Percentiles rank a stretch among this genome's conserved stretches.
phyloP scores from a whole-genome alignment of 2,888 invertebrate species.

The Periphyllus acericola region DNA sequence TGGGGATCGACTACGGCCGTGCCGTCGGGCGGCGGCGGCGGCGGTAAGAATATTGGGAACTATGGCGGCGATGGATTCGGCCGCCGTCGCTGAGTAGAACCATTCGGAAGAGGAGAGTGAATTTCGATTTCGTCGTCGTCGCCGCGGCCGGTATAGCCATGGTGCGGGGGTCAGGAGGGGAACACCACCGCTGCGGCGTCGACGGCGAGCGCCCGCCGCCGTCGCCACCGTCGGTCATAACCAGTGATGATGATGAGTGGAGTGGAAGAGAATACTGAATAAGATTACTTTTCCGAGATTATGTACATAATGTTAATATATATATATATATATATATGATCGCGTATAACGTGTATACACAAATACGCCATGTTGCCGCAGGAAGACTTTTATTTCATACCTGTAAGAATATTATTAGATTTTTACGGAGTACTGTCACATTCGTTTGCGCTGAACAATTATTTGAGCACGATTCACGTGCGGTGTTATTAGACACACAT shows the following conservation, averaged over 20 bases:
- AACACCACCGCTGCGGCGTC: background rate
- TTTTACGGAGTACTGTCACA: too few relatives aligned
- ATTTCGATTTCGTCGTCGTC: slow-evolving; percentile 53
- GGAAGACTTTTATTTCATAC: background rate
- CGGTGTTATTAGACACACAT: too few relatives aligned
- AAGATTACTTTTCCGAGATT: slow-evolving; percentile 34
- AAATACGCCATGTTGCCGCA: background rate
- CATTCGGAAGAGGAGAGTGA: slow-evolving; percentile 53
- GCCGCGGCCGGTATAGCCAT: slow-evolving; percentile 30
- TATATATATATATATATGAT: background rate
- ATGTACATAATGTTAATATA: background rate
- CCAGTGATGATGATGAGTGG: slow-evolving; percentile 55
- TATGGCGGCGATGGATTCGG: slow-evolving; percentile 28
- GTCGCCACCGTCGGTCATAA: too few relatives aligned
- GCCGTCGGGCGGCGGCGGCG: slow-evolving; percentile 13
- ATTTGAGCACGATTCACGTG: too few relatives aligned
- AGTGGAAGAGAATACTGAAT: slow-evolving; percentile 57
- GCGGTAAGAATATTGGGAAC: slow-evolving; percentile 30
- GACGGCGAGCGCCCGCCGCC: slow-evolving; percentile 57
- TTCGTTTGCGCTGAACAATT: background rate
- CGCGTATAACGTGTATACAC: background rate
- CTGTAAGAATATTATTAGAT: background rate
- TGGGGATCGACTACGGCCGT: slow-evolving; percentile 3
- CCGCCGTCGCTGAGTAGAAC: slow-evolving; percentile 63
- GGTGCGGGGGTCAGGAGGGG: slow-evolving; percentile 6